Evolutionary conservation across 2,888 invertebrate genomes (phyloP), one percentile per base, ranked within the genome.

Genomic region (Drosophila diplacantha): DNA sequence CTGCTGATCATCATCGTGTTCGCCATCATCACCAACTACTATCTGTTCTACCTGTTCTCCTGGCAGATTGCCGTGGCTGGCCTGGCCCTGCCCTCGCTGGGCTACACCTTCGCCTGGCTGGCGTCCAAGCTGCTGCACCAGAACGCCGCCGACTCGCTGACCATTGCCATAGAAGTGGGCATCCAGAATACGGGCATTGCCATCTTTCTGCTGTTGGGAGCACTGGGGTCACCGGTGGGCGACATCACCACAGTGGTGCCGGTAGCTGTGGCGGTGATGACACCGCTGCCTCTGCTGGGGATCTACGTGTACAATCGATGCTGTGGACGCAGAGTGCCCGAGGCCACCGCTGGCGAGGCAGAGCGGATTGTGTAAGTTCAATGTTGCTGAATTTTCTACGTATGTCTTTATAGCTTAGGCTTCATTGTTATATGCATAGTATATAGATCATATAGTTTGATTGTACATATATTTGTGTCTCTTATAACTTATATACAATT

Each of bases 141-240:
- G 84, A 90, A 91, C 6, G 87, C 90, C 41, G 86, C 90, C 4
- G 95, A 97, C 87, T 89, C 92, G 3, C 88, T 95, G n/a, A 96
- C 98, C 6, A 96, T 98, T 81, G 93, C 95, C 47, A 93, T 98
- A 49, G 98, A 98, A 90, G 95, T 96, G 5, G 96, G 97, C 51
- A 93, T 97, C 54, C 97, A 97, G 89, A 98, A 98, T 89, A 96
- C 97, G 0, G 97, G 96, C 8, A 87, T 98, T 69, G 92, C 97
- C 1, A 97, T 98, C 81, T 95, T 97, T 87, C 90, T 98, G 75
- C 89, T 98, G 54, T 89, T 94, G 58, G 93, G 95, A 84, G 92
- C 95, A 5, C 90, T 98, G 60, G 92, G 91, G 0, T 94, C 96
- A 82, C 97, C 97, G 0, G 93, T 94, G 71, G 95, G 94, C 0